phyloP scores from a whole-genome alignment of 64 coral and sea anemone genomes.

The Cladopsammia gracilis region DNA sequence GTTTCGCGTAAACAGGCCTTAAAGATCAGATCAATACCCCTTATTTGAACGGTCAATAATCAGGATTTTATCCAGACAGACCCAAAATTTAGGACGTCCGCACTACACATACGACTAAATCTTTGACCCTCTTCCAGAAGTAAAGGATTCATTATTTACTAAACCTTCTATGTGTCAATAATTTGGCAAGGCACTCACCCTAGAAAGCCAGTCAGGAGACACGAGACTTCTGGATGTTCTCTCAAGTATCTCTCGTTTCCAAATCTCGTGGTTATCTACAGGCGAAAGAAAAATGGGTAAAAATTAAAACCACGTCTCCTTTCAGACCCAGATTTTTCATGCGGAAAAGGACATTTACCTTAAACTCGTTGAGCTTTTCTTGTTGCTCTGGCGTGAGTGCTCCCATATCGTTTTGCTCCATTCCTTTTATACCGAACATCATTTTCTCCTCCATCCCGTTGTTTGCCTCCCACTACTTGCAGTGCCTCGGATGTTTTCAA shows the following conservation, averaged over 20 bases:
- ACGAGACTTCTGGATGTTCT: conserved; percentile 85
- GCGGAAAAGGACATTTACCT: conserved; percentile 32
- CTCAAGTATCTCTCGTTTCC: conserved; percentile 84
- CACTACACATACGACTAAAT: too few relatives aligned
- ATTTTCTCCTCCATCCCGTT: conserved; percentile 59
- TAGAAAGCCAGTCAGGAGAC: conserved; percentile 77
- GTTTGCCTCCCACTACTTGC: neutral
- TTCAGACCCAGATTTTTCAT: neutral
- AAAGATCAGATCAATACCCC: too few relatives aligned
- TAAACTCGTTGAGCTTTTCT: conserved; percentile 74
- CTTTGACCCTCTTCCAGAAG: too few relatives aligned
- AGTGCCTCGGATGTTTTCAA: neutral
- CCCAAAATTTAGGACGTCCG: too few relatives aligned
- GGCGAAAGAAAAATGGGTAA: neutral
- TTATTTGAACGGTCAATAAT: too few relatives aligned
- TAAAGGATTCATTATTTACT: too few relatives aligned
- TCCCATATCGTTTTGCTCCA: conserved; percentile 67
- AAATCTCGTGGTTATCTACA: conserved; percentile 79
- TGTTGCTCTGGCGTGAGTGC: conserved; percentile 79
- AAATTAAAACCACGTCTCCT: neutral
- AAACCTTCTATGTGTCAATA: neutral
- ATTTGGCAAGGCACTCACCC: conserved; percentile 41
- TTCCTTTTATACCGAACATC: conserved; percentile 72
- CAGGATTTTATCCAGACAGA: too few relatives aligned
- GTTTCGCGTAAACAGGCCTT: too few relatives aligned